Base-by-base conservation (phyloP, 2,888 invertebrate species). In the Xanthorhoe designata region DNA sequence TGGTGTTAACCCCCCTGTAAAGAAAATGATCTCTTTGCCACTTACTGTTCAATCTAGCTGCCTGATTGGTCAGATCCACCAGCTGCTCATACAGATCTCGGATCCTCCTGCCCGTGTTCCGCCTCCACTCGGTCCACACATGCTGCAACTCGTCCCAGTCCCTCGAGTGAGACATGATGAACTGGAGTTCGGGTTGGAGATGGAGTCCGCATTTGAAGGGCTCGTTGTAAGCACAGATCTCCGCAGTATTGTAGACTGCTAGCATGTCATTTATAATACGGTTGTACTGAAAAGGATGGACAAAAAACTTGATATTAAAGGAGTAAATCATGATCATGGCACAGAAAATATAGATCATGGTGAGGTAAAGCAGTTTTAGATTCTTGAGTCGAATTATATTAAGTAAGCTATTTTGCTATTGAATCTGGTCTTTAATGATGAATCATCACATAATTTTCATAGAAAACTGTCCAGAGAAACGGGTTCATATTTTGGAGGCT, bases 121-220 rank as follows among this genome's bases (percentile, higher is more conserved):
- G 94, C 75, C 98, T 94, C 97, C 98, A 99, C 83, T 98, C 97
- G 0, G 96, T 95, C 99, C 99, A 99, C 0, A 96, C 95, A 80
- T 97, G 96, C 76, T 96, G 96, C 64, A 99, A 89, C 83, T 98
- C 97, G 69, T 98, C 97, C 96, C 98, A 98, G 80, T 98, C 97
- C 56, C 97, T 63, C 1, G 93, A 93, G 78, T 92, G 91, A 0
- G 97, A 96, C 97, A 98, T 97, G 68, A 97, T 96, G 78, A 93
- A 92, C 79, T 95, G 95, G 2, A 96, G 88, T 87, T 97, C 97
- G 0, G 97, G 97, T 80, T 97, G 97, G 4, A 98, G 94, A 51
- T 96, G 95, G 0, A 98, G 91, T 0, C 97, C 97, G 72, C 98
- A 98, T 71, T 96, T 94, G 85, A 97, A 96, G 0, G 97, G 97